A percentile compares a stretch with the other conserved stretches of the same genome.
phyloP scores from a whole-genome alignment of 1,140 invertebrate genomes.

The Periplaneta americana region DNA sequence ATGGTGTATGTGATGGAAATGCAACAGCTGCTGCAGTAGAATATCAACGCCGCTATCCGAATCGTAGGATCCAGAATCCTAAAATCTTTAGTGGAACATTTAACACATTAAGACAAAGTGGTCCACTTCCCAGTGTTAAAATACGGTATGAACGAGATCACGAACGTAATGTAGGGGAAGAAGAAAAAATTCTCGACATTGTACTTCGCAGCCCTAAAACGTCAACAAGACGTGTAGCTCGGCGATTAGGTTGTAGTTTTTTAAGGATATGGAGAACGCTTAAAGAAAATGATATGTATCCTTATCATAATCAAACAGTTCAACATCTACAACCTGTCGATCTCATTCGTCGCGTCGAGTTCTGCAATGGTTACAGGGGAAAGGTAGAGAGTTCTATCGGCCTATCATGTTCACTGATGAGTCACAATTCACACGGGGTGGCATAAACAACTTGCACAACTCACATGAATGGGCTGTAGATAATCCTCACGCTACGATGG shows the following conservation, averaged over 20 bases:
- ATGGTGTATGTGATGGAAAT: not conserved
- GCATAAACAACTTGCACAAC: not conserved
- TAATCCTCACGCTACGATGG: not conserved
- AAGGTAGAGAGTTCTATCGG: not conserved
- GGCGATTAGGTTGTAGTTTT: too few relatives aligned
- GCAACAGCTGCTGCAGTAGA: not conserved
- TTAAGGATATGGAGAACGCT: too few relatives aligned
- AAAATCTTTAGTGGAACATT: not conserved
- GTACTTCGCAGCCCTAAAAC: not conserved
- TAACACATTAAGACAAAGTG: not conserved
- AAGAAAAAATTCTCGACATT: not conserved
- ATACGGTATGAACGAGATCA: not conserved
- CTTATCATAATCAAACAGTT: too few relatives aligned
- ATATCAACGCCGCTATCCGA: not conserved
- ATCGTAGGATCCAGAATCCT: not conserved
- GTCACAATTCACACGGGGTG: not conserved
- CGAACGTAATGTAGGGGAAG: not conserved
- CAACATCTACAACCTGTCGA: not conserved
- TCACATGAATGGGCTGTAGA: not conserved
- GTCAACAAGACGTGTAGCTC: not conserved
- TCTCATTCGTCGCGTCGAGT: not conserved
- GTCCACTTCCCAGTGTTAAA: not conserved
- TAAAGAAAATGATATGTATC: too few relatives aligned
- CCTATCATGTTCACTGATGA: not conserved
- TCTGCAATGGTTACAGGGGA: not conserved